phyloP scores from a whole-genome alignment of 2,888 invertebrate species.

The Caenorhabditis sp. region DNA sequence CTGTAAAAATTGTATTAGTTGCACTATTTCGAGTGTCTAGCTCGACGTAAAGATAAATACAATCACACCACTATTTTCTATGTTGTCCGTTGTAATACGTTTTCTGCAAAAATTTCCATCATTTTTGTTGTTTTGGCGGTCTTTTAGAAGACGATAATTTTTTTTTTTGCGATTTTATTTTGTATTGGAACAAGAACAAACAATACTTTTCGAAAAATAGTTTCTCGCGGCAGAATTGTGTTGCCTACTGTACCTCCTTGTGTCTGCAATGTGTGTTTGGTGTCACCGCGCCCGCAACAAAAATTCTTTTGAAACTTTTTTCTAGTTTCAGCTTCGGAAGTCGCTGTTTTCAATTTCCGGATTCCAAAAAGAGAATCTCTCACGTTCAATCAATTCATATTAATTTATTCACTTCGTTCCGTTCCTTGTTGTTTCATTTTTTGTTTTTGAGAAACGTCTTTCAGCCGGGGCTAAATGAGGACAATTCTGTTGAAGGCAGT shows the following conservation, averaged over 20 bases:
- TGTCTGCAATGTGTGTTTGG: no score
- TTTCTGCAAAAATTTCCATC: neutral
- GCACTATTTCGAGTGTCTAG: neutral
- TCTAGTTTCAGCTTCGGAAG: no score
- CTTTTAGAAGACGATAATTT: no score
- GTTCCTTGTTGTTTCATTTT: neutral
- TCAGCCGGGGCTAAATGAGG: neutral
- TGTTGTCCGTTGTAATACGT: neutral
- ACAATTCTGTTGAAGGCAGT: neutral
- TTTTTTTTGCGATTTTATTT: no score
- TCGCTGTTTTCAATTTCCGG: no score
- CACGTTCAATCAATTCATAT: neutral
- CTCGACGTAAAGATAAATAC: conserved; percentile 1
- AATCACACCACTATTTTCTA: neutral
- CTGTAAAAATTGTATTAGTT: neutral
- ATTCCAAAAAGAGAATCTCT: neutral
- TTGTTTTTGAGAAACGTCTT: neutral
- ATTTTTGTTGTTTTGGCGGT: no score
- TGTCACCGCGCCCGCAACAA: no score
- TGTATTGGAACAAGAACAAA: no score
- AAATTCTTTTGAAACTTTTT: no score
- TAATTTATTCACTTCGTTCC: neutral
- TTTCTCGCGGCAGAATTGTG: no score
- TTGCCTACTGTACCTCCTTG: no score
- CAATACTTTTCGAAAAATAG: no score